Conservation (phyloP, 2,113 vertebrate species). For the Chaetops frenatus region DNA sequence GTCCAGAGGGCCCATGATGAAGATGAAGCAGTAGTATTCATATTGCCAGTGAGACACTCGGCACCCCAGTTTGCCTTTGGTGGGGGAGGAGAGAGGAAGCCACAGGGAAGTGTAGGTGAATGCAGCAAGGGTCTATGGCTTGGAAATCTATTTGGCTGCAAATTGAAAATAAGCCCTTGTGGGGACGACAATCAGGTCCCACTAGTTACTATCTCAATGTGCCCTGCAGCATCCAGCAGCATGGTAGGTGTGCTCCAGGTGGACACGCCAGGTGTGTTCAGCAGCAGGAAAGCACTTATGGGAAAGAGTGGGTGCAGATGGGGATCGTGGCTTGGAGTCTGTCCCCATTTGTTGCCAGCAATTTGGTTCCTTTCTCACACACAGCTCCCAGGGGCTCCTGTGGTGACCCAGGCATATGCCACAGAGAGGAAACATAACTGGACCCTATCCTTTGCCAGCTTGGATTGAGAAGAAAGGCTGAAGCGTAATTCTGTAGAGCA, state of each 20-base stretch:
- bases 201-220: constrained; percentile 58
- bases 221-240: constrained; percentile 62
- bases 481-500: not conserved
- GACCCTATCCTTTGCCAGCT: not conserved
- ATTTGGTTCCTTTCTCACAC: not conserved
- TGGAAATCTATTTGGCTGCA: constrained; percentile 71
- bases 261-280: constrained; percentile 55
- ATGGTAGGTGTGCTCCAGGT: constrained; percentile 52
- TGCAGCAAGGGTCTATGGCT: constrained; percentile 62
- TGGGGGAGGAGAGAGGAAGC: not conserved
- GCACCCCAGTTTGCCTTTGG: constrained; percentile 19
- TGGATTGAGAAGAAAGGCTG: not conserved
- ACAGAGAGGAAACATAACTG: not conserved
- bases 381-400: not conserved
- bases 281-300: constrained; percentile 63
- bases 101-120: constrained; percentile 21
- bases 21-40: constrained; percentile 9
- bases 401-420: not conserved
- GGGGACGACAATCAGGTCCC: constrained; percentile 60
- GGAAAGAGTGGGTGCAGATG: constrained; percentile 1
- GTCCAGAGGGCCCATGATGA: not conserved
- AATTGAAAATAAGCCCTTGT: constrained; percentile 71
- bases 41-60: constrained; percentile 45
- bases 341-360: constrained; percentile 2
- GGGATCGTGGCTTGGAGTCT: constrained; percentile 8